These are phyloP conservation scores for Heliconius melpomene DNA, from an alignment of 1,140 invertebrate species.

Conservation along the genomic window DNA sequence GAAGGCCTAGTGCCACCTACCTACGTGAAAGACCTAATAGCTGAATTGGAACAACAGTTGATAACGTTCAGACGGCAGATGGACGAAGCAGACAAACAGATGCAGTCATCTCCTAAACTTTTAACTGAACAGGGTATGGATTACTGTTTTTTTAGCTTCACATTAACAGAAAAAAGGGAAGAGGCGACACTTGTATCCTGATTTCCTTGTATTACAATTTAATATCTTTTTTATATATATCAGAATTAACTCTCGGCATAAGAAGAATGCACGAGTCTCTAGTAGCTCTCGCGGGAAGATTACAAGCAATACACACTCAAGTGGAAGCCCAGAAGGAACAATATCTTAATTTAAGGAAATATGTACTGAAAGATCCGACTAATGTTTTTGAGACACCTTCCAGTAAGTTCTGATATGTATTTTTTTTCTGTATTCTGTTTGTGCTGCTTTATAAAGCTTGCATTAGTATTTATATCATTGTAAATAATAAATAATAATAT, in stretches of 20 bases:
- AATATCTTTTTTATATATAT: slow-evolving; percentile 45
- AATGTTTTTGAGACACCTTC: slow-evolving; percentile 87
- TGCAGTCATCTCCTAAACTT: slow-evolving; percentile 70
- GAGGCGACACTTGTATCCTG: too few species aligned
- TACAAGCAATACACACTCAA: slow-evolving; percentile 90
- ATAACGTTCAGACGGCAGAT: slow-evolving; percentile 72
- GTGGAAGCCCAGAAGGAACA: slow-evolving; percentile 91
- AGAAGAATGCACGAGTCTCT: slow-evolving; percentile 92
- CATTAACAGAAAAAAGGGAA: too few species aligned
- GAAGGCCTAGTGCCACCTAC: slow-evolving; percentile 83
- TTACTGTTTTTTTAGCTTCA: not conserved
- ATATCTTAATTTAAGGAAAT: slow-evolving; percentile 89
- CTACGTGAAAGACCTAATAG: slow-evolving; percentile 85
- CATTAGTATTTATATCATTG: too few species aligned
- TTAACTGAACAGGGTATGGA: slow-evolving; percentile 74
- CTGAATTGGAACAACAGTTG: slow-evolving; percentile 78
- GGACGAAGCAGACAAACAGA: slow-evolving; percentile 75
- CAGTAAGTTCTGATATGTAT: slow-evolving; percentile 48
- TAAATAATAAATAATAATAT: too few species aligned
- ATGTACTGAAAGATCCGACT: slow-evolving; percentile 88
- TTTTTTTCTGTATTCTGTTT: not conserved
- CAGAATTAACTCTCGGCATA: slow-evolving; percentile 88
- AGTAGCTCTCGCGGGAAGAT: slow-evolving; percentile 90
- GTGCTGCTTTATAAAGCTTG: too few species aligned
- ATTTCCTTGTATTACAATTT: too few species aligned